Conservation (phyloP, 2,888 invertebrate species). For the Drosophila acutilabella region DNA sequence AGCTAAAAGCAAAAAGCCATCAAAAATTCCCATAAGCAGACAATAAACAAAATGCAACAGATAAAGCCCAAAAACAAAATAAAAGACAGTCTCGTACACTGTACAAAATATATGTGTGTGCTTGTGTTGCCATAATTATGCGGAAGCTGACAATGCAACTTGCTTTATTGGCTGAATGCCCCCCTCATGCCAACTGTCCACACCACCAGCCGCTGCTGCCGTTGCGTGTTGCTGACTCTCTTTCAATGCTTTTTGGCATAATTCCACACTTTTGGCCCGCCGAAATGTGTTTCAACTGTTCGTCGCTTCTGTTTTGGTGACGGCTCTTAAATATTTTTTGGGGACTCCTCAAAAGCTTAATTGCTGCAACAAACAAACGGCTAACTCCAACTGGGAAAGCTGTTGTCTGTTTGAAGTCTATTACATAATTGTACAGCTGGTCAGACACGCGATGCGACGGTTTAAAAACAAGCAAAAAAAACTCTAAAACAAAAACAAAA, state of each 20-base stretch:
- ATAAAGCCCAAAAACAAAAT: constrained; percentile 16
- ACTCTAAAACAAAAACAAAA: not conserved
- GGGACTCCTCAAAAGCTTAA: constrained; percentile 51
- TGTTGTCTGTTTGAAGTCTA: constrained; percentile 42
- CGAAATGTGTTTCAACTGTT: constrained; percentile 44
- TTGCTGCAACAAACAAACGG: constrained; percentile 36
- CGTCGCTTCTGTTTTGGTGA: constrained; percentile 60
- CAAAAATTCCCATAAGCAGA: constrained; percentile 72
- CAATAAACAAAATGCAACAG: constrained; percentile 47
- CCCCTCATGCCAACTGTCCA: not conserved
- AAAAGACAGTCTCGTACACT: constrained; percentile 40
- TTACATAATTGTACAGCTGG: constrained; percentile 50
- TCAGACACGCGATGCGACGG: constrained; percentile 49
- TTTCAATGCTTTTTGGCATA: constrained; percentile 67
- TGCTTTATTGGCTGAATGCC: constrained; percentile 27
- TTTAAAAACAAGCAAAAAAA: not conserved
- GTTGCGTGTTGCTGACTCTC: constrained; percentile 35
- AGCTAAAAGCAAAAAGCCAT: constrained; percentile 40
- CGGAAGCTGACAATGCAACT: constrained; percentile 80
- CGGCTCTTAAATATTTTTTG: constrained; percentile 49
- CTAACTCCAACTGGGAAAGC: constrained; percentile 18
- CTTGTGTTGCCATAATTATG: constrained; percentile 76
- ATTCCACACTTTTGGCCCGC: constrained; percentile 51
- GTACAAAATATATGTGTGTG: constrained; percentile 48
- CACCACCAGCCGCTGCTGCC: not conserved